These are phyloP conservation scores for Thaumetopoea pityocampa DNA, from an alignment of 1,140 invertebrate species.

Conservation along the genomic window DNA sequence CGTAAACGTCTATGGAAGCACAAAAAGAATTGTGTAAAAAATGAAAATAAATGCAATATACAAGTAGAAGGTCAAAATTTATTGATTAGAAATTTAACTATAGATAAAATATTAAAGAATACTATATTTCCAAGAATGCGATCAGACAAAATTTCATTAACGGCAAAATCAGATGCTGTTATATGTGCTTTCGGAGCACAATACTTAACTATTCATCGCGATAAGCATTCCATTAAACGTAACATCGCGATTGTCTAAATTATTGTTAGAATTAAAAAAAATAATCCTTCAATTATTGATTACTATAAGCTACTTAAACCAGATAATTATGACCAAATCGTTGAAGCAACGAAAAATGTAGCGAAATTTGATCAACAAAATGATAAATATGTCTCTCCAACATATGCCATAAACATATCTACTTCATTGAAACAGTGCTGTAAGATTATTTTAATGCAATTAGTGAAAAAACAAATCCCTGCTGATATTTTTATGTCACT, in stretches of 20 bases:
- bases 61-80: too few species aligned
- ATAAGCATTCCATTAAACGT: slow-evolving; percentile 5
- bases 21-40: too few species aligned
- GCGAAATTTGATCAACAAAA: slow-evolving; percentile 16
- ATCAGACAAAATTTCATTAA: too few species aligned
- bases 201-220: background rate
- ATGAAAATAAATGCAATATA: too few species aligned
- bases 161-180: too few species aligned
- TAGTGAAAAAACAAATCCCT: slow-evolving; percentile 1
- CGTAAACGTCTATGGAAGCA: too few species aligned
- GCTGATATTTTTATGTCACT: slow-evolving; percentile 9
- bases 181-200: too few species aligned
- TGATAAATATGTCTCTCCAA: slow-evolving; percentile 20
- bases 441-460: slow-evolving; percentile 23
- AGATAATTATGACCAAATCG: slow-evolving; percentile 21
- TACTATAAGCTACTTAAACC: slow-evolving; percentile 24
- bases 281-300: slow-evolving; percentile 8
- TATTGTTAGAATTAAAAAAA: slow-evolving; percentile 22
- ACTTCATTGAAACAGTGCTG: slow-evolving; percentile 31
- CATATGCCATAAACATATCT: slow-evolving; percentile 26
- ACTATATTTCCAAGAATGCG: too few species aligned
- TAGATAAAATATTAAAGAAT: too few species aligned
- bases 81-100: too few species aligned
- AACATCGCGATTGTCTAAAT: slow-evolving; percentile 15
- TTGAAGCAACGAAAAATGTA: slow-evolving; percentile 21